Base-by-base conservation (phyloP, 2,888 invertebrate species). In the Lasioglossum lativentre region DNA sequence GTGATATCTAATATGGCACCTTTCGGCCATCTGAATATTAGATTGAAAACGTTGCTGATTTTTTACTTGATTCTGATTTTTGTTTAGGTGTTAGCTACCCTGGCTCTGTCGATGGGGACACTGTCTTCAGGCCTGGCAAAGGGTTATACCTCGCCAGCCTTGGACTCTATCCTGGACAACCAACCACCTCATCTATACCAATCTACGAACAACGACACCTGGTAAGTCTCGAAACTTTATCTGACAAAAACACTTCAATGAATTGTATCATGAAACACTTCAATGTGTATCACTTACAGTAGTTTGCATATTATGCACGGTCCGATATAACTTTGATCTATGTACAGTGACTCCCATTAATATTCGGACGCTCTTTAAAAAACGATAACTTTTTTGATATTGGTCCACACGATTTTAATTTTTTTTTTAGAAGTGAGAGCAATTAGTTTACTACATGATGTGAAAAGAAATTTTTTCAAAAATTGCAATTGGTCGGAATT, bases 91-190 rank as follows among this genome's bases (percentile, higher is more conserved):
- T 95, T 97, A 92, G 98, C 98, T 76, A 97, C 98, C 3, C 95
- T 98, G 75, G 98, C 97, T 0, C 97, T 98, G 74, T 97, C 97
- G 8, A 96, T 98, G 92, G 98, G 98, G 16, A 97, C 98, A 27
- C 97, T 98, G 90, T 97, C 97, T 4, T 97, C 97, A 0, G 98
- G 98, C 0, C 96, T 98, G 76, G 97, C 97, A 88, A 98, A 98
- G 94, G 98, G 98, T 14, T 98, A 98, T 96, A 97, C 97, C 95
- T 97, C 97, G 1, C 98, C 98, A 1, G 98, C 98, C 4, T 96
- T 98, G 87, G 97, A 97, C 30, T 98, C 97, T 0, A 96, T 98
- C 93, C 96, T 97, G 86, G 97, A 97, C 92, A 97, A 96, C 85
- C 96, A 96, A 74, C 94, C 94, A 76, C 94, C 94, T 74, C 94